Evolutionary conservation across 2,888 invertebrate species (phyloP), one percentile per base, ranked within the genome.

Genomic region (Pasiphila rectangulata): DNA sequence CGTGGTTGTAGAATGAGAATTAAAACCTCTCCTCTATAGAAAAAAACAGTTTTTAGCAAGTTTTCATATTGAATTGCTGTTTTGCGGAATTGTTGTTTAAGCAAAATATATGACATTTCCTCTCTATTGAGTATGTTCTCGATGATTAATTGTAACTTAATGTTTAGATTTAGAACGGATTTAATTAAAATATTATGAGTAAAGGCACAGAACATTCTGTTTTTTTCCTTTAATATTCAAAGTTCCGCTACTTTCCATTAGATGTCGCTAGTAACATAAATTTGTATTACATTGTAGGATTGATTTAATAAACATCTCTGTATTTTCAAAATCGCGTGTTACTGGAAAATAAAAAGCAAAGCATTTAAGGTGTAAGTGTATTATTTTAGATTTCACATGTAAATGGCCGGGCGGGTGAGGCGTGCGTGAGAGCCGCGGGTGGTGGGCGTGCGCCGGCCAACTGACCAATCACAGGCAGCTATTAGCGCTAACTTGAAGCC

Each of bases 331-430:
- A 25, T 55, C 16, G 46, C 53, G 36, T 52, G 46, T 43, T 23
- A 17, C 21, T 15, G 10, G 30, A 40, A 38, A 49, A 55, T 49
- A 57, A 57, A 66, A 45, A 35, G 24, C n/a, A 10, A 40, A 54
- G 35, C 51, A 51, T 59, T 59, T 48, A 57, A 32, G 6, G 6
- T 7, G 49, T 54, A 58, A 42, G 60, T 59, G 56, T 67, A 59
- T 75, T 75, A 79, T 80, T 82, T 79, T 58, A 70, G 67, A 80
- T 79, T 79, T 78, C 75, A 75, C 77, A 75, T 79, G 63, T 74
- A 76, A 78, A 72, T 64, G 63, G 64, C 55, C 54, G 64, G 61
- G 57, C 56, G n/a, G n/a, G n/a, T n/a, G 64, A 72, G 70, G 72
- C 68, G 68, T 67, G 60, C 71, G 65, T 77, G 75, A 67, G 56